Conservation (phyloP, 2,113 vertebrate genomes). For the Pollimyrus isidori region DNA sequence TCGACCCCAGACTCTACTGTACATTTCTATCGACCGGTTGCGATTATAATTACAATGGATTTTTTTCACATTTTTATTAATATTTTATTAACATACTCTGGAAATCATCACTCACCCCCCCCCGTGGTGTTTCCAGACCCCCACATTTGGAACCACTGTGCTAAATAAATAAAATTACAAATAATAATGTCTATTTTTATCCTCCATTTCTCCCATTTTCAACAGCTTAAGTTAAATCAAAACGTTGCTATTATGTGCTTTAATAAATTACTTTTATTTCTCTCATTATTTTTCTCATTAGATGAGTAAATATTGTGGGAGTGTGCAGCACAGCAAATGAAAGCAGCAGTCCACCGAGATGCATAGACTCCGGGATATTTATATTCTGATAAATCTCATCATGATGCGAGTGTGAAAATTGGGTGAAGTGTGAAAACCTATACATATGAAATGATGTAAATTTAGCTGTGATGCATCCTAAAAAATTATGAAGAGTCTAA, state of each 20-base stretch:
- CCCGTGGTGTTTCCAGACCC: background rate
- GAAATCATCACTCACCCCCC: background rate
- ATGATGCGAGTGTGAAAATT: background rate
- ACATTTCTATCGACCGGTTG: background rate
- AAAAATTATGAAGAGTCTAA: background rate
- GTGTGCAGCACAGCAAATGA: background rate
- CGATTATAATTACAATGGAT: background rate
- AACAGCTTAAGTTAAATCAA: background rate
- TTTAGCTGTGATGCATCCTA: background rate
- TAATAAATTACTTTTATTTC: background rate
- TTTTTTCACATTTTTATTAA: background rate
- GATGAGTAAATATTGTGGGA: background rate
- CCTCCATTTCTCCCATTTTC: background rate
- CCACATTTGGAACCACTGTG: background rate
- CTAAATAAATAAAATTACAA: background rate
- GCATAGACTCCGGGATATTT: background rate
- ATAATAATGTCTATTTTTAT: background rate
- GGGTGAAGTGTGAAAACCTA: background rate
- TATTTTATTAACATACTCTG: background rate
- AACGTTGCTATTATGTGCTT: background rate
- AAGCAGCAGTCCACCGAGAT: background rate
- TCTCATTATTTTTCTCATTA: background rate
- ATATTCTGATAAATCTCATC: background rate
- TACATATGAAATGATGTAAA: background rate
- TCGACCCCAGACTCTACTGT: background rate